These are phyloP conservation scores for Agrochola lota DNA, from an alignment of 2,888 invertebrate genomes.

Conservation along the genomic window DNA sequence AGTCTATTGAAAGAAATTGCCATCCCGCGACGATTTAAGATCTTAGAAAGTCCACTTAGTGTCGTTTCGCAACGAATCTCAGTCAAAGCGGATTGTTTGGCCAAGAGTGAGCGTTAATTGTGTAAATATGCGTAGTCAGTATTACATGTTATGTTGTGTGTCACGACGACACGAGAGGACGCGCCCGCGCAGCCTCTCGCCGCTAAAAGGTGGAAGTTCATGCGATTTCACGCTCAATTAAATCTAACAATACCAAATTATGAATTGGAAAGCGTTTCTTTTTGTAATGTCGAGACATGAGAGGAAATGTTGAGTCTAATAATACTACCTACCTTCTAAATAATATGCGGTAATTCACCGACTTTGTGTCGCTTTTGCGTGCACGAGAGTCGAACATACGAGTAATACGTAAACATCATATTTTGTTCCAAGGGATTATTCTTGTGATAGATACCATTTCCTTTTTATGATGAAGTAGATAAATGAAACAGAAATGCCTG, in stretches of 20 bases:
- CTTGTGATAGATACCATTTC: not conserved
- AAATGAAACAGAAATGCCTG: not conserved
- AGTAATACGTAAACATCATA: too few relatives aligned
- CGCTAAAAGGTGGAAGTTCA: slow-evolving; percentile 61
- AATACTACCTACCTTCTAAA: not conserved
- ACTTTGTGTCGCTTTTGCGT: slow-evolving; percentile 5
- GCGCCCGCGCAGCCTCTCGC: slow-evolving; percentile 31
- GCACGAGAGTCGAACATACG: not conserved
- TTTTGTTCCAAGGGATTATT: not conserved
- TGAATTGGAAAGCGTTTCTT: slow-evolving; percentile 65
- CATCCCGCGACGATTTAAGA: slow-evolving; percentile 37
- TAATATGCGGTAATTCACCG: not conserved
- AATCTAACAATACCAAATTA: slow-evolving; percentile 58
- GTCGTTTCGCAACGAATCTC: slow-evolving; percentile 55
- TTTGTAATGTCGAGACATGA: slow-evolving; percentile 26
- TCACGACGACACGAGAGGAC: slow-evolving; percentile 31
- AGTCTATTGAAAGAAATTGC: slow-evolving; percentile 62
- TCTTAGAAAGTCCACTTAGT: slow-evolving; percentile 57
- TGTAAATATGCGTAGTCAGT: slow-evolving; percentile 51
- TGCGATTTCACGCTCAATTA: slow-evolving; percentile 64
- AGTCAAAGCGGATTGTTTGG: slow-evolving; percentile 49
- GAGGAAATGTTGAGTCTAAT: slow-evolving; percentile 15
- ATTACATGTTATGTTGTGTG: slow-evolving; percentile 46
- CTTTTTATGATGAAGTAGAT: not conserved
- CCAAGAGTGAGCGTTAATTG: slow-evolving; percentile 57